A percentile compares a stretch with the other conserved stretches of the same genome.
Evolutionary conservation across 1,140 invertebrate species (phyloP).

Genomic region (Macrobrachium nipponense): DNA sequence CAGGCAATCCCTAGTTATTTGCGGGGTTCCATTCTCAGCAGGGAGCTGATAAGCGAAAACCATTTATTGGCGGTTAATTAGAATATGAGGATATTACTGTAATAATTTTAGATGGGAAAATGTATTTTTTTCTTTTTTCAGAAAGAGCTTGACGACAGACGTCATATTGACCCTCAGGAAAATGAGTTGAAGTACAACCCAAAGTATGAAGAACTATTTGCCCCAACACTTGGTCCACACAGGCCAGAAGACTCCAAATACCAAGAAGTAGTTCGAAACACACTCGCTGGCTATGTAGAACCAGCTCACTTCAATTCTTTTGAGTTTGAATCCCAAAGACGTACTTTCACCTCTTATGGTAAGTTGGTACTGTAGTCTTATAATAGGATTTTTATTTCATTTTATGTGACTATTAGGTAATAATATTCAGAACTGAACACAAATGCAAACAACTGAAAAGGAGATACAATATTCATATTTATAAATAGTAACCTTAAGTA

Average conservation of each 20-base stretch:
- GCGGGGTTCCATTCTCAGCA: no score
- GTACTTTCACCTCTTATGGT: slow-evolving; percentile 94
- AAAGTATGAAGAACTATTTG: slow-evolving; percentile 95
- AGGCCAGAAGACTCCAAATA: slow-evolving; percentile 90
- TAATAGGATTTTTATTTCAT: neutral
- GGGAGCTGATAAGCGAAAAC: no score
- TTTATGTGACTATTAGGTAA: no score
- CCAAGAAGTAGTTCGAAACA: slow-evolving; percentile 88
- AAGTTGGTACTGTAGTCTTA: slow-evolving; percentile 61
- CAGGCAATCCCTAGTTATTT: no score
- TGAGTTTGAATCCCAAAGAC: slow-evolving; percentile 97
- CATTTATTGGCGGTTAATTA: neutral
- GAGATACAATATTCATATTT: no score
- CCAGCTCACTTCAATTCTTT: slow-evolving; percentile 95
- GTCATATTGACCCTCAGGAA: slow-evolving; percentile 78
- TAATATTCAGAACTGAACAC: no score
- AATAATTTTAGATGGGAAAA: neutral
- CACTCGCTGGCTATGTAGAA: slow-evolving; percentile 94
- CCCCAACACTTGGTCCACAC: slow-evolving; percentile 89
- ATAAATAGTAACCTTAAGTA: no score
- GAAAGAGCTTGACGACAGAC: slow-evolving; percentile 62
- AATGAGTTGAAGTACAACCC: slow-evolving; percentile 91
- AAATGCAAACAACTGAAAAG: no score
- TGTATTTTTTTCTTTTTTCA: slow-evolving; percentile 35
- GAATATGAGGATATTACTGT: neutral